Percentiles rank a stretch among this genome's conserved stretches.
Conservation (phyloP, 2,888 invertebrate species). For the Hipparchia sbordonii region DNA sequence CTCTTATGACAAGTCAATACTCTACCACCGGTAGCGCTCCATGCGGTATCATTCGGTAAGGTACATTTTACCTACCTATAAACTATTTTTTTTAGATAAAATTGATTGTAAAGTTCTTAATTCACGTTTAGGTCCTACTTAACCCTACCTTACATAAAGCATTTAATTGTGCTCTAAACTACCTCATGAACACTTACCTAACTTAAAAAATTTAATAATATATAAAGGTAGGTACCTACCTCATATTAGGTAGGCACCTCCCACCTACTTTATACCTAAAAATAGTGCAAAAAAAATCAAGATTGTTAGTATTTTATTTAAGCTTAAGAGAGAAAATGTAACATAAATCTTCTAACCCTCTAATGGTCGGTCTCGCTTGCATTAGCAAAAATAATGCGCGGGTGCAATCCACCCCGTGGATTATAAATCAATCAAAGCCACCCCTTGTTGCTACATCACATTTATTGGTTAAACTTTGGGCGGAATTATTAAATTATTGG, state of each 20-base stretch:
- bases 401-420: conserved; percentile 52
- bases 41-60: too few relatives aligned
- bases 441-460: conserved; percentile 48
- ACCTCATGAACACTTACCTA: too few relatives aligned
- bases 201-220: too few relatives aligned
- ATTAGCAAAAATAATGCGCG: conserved; percentile 64
- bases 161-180: too few relatives aligned
- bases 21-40: too few relatives aligned
- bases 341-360: conserved; percentile 63
- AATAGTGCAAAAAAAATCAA: not conserved
- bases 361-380: conserved; percentile 65
- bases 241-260: not conserved
- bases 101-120: too few relatives aligned
- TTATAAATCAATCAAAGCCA: conserved; percentile 64
- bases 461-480: conserved; percentile 52
- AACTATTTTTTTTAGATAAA: too few relatives aligned
- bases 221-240: not conserved
- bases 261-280: not conserved
- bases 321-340: conserved; percentile 13
- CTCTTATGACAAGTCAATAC: too few relatives aligned
- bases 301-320: conserved; percentile 1
- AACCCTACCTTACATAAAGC: too few relatives aligned
- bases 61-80: too few relatives aligned
- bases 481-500: conserved; percentile 27
- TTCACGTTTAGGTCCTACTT: too few relatives aligned